Evolutionary conservation across 2,113 vertebrate genomes (phyloP), one percentile per base, ranked within the genome.

Genomic region (Bucco capensis): DNA sequence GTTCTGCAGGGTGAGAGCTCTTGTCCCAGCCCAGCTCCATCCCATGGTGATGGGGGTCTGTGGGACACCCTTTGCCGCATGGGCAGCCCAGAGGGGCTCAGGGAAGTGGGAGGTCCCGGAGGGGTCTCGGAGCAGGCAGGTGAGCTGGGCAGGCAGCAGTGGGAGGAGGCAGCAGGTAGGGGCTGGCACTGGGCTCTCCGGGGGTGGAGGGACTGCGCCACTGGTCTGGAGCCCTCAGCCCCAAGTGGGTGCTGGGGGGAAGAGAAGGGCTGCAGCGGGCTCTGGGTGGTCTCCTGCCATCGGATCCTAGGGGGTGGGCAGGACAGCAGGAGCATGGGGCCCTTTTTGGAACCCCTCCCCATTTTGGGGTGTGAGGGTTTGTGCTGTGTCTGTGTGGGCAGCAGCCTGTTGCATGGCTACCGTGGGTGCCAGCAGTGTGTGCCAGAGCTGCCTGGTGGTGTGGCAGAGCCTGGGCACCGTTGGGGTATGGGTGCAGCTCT

Each of bases 391-490:
- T 4, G 2, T 42, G 79, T 8, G 3, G 79, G 30, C 8, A 31
- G 30, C 33, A 19, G 12, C 19, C 30, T 3, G 6, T 19, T 2
- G 23, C 11, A 1, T 3, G 27, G 47, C 47, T 38, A 14, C n/a
- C 4, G 1, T 4, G n/a, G 27, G n/a, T 83, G 49, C n/a, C 6
- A 2, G 35, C 3, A 7, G 67, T 6, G 58, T 2, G 15, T 46
- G 58, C 81, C 3, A 1, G 42, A 40, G 60, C 70, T 57, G 33
- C n/a, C 19, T 5, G 4, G 40, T 7, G 25, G 24, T 21, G n/a
- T 9, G 1, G 38, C 71, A 7, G 54, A 46, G 38, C 38, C n/a
- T 10, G 71, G 47, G 56, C 73, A 33, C 19, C 7, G 0, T 8
- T 33, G 22, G 30, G 57, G 37, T 35, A 19, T 1, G 0, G 51